Conservation (phyloP, 2,888 invertebrate species). For the Smittia aterrima region DNA sequence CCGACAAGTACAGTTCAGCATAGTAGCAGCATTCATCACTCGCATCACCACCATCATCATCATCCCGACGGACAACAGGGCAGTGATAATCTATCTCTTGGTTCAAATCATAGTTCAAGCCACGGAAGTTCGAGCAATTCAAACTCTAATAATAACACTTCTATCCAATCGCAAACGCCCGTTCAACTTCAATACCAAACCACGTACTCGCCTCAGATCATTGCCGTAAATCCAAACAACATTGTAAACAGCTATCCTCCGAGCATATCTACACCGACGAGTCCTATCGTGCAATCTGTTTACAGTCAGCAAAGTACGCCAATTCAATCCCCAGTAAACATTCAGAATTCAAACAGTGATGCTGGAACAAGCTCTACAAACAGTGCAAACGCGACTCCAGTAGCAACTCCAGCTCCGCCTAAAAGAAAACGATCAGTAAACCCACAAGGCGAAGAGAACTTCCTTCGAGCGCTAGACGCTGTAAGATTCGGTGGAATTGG, state of each 20-base stretch:
- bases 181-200: conserved; percentile 47
- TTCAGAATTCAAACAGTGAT: conserved; percentile 21
- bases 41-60: conserved; percentile 53
- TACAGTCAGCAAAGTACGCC: conserved; percentile 56
- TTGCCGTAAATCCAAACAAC: conserved; percentile 54
- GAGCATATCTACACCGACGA: conserved; percentile 59
- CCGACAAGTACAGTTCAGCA: conserved; percentile 48
- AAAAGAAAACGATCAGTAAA: conserved; percentile 73
- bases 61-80: conserved; percentile 46
- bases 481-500: conserved; percentile 81
- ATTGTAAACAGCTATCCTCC: conserved; percentile 57
- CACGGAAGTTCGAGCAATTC: conserved; percentile 36
- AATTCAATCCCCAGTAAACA: conserved; percentile 51
- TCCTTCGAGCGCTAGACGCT: conserved; percentile 76
- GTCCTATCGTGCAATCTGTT: conserved; percentile 57
- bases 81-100: conserved; percentile 45
- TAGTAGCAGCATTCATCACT: conserved; percentile 44
- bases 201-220: conserved; percentile 53
- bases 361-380: conserved; percentile 22
- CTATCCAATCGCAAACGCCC: conserved; percentile 45
- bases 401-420: conserved; percentile 54
- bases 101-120: conserved; percentile 43
- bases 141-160: conserved; percentile 42
- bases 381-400: conserved; percentile 49
- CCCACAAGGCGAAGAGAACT: conserved; percentile 80